Conservation (phyloP, 2,888 invertebrate genomes). For the Dasypogon diadema region DNA sequence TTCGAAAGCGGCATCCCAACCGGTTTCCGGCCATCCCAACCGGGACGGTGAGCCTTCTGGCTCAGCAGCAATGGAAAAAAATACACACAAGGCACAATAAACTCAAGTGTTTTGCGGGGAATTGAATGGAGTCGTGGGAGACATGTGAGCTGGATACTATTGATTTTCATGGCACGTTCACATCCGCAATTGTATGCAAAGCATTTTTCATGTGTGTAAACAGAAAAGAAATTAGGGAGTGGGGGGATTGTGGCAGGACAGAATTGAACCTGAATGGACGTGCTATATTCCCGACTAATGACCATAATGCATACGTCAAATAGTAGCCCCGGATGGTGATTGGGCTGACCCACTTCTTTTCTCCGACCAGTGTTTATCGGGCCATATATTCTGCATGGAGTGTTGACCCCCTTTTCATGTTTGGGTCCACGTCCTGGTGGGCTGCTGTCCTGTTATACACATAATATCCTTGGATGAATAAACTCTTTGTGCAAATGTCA, state of each 20-base stretch:
- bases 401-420: not conserved
- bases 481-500: conserved; percentile 33
- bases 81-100: conserved; percentile 49
- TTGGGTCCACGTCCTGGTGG: not conserved
- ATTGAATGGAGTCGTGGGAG: conserved; percentile 30
- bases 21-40: not conserved
- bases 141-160: conserved; percentile 36
- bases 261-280: not conserved
- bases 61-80: conserved; percentile 15
- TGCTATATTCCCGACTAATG: conserved; percentile 24
- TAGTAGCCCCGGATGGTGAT: conserved; percentile 30
- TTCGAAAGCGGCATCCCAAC: conserved; percentile 8
- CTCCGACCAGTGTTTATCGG: not conserved
- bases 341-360: conserved; percentile 37
- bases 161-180: conserved; percentile 50
- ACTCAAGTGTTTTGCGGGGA: conserved; percentile 52
- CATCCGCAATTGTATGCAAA: conserved; percentile 45
- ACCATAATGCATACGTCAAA: conserved; percentile 38
- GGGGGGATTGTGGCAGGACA: not conserved
- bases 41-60: not conserved
- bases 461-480: not conserved
- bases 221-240: not conserved
- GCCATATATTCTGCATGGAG: not conserved
- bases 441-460: not conserved
- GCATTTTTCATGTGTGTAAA: conserved; percentile 41